Conservation (phyloP, 2,113 vertebrate genomes). For the Mus spicilegus region DNA sequence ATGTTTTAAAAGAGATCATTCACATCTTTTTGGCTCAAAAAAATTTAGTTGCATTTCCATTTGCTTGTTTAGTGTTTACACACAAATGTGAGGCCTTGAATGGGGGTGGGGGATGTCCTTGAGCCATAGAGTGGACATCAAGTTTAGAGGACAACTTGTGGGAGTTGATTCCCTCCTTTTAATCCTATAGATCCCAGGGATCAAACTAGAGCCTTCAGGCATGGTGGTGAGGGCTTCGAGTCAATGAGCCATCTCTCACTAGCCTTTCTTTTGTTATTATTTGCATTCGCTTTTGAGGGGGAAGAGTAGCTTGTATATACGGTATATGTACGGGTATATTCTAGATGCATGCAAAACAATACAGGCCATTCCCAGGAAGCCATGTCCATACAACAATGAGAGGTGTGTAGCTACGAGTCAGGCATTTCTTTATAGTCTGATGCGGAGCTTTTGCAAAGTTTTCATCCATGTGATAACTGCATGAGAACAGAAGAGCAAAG, state of each 20-base stretch:
- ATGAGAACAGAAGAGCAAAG: conserved; percentile 76
- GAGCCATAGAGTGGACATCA: no score
- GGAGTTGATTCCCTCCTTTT: background rate
- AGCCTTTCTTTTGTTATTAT: background rate
- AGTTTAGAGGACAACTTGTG: background rate
- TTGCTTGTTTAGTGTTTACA: background rate
- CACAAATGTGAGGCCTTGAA: background rate
- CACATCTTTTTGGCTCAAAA: background rate
- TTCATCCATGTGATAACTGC: conserved; percentile 81
- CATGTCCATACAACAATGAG: conserved; percentile 58
- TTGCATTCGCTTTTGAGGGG: background rate
- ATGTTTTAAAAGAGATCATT: background rate
- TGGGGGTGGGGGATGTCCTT: background rate
- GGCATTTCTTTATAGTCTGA: conserved; percentile 82
- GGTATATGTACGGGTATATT: background rate
- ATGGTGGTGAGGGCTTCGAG: background rate
- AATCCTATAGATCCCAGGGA: no score
- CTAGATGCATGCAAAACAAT: background rate
- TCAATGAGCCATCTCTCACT: background rate
- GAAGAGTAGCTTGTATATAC: background rate
- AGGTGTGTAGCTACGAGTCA: conserved; percentile 76
- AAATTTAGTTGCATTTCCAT: background rate
- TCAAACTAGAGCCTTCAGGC: background rate
- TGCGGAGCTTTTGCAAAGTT: conserved; percentile 81
- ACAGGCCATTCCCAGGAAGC: conserved; percentile 72